phyloP scores from a whole-genome alignment of 2,797 vertebrate species.

The Carcharodon carcharias region DNA sequence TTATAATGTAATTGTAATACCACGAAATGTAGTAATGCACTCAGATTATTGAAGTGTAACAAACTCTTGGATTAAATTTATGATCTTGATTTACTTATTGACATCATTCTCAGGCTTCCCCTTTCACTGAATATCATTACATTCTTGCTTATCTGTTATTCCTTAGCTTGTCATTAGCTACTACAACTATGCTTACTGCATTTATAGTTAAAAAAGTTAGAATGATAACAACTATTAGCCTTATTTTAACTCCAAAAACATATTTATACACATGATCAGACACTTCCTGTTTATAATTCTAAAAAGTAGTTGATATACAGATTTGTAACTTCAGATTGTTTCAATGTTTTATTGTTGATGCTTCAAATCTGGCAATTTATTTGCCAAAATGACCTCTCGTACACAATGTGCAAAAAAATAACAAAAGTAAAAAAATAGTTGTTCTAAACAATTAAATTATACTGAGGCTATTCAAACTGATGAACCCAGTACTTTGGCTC shows the following conservation, averaged over 20 bases:
- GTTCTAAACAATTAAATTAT: not conserved
- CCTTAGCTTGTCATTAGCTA: not conserved
- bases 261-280: not conserved
- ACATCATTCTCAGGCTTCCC: not conserved
- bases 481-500: not conserved
- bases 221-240: not conserved
- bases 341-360: not conserved
- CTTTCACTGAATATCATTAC: not conserved
- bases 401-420: not conserved
- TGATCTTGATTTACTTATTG: not conserved
- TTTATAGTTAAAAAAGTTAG: not conserved
- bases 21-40: not conserved
- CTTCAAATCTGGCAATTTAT: not conserved
- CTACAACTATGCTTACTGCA: not conserved
- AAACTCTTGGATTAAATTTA: not conserved
- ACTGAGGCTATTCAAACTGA: not conserved
- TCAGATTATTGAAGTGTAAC: not conserved
- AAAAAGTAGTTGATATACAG: not conserved
- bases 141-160: not conserved
- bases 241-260: not conserved
- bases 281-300: not conserved
- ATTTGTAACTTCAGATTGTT: not conserved
- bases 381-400: not conserved
- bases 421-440: not conserved
- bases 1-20: not conserved